Evolutionary conservation across 2,113 vertebrate genomes (phyloP), one percentile per base, ranked within the genome.

Genomic region (Gadus chalcogrammus): DNA sequence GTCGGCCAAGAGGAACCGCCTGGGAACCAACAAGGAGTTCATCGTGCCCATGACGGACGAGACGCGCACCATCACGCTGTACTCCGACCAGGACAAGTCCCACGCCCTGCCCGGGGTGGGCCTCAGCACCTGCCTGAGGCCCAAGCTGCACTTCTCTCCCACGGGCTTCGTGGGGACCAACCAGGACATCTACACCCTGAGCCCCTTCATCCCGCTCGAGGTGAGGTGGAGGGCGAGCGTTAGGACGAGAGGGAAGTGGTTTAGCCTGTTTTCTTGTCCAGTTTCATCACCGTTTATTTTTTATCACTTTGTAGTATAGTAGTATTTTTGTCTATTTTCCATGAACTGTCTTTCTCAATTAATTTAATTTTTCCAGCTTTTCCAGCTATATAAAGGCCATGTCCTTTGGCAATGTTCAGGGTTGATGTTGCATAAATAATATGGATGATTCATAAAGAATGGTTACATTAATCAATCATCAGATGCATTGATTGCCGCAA

Each of bases 21-120:
- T 95, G 42, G 94, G 94, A 87, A 98, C 97, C 88, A 97, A 96
- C 80, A 93, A 92, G 1, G 97, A 98, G 72, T 98, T 97, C 79
- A 95, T 98, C 4, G 89, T 98, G 59, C 97, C 97, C 4, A 97
- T 97, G 92, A 96, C 94, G 0, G 85, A 93, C 0, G 89, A 94
- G 68, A 97, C 96, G 0, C 93, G 94, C 8, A 78, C 71, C 52
- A 95, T 98, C 86, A 92, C 84, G 0, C 91, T 98, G 6, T 97
- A 94, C 82, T 91, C 94, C 0, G 68, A 73, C 0, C 78, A 74
- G 0, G 53, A 24, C 0, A 90, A 87, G 22, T 70, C 80, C 1
- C 91, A 95, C 0, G 94, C 95, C 0, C 87, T 97, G 0, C 96
- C 96, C 0, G 96, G 95, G 0, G 96, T 98, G 0, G 96, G 96